A percentile compares a stretch with the other conserved stretches of the same genome.
These are phyloP conservation scores for Odontomachus brunneus DNA, from an alignment of 1,140 invertebrate species.

Conservation along the genomic window DNA sequence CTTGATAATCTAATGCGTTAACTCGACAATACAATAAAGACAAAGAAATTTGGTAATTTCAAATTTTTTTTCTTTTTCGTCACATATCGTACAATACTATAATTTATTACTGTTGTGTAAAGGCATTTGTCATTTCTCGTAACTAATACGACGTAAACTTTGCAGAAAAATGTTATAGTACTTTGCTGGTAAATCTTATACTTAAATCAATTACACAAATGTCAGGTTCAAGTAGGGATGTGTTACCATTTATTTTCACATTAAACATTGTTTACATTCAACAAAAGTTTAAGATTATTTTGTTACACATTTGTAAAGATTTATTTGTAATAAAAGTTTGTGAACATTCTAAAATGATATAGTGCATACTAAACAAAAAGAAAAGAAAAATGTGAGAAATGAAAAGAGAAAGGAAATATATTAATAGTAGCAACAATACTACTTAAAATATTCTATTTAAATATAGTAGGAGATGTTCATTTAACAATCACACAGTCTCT, in stretches of 20 bases:
- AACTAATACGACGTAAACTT: too few relatives aligned
- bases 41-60: too few relatives aligned
- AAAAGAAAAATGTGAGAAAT: background rate
- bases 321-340: background rate
- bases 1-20: too few relatives aligned
- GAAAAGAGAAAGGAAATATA: background rate
- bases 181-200: too few relatives aligned
- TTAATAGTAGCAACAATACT: background rate
- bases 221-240: slow-evolving; percentile 45
- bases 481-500: slow-evolving; percentile 7
- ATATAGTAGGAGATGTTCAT: slow-evolving; percentile 10
- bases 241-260: slow-evolving; percentile 66
- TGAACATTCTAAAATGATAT: background rate
- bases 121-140: too few relatives aligned
- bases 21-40: too few relatives aligned
- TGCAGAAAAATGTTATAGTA: too few relatives aligned
- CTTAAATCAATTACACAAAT: too few relatives aligned
- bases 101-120: too few relatives aligned
- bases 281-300: slow-evolving; percentile 62
- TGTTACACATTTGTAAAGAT: background rate
- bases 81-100: too few relatives aligned
- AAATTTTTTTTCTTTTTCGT: too few relatives aligned
- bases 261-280: slow-evolving; percentile 71
- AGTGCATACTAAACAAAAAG: slow-evolving; percentile 13
- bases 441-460: slow-evolving; percentile 21